Conservation (phyloP, 2,113 vertebrate species). For the Falco punctatus region DNA sequence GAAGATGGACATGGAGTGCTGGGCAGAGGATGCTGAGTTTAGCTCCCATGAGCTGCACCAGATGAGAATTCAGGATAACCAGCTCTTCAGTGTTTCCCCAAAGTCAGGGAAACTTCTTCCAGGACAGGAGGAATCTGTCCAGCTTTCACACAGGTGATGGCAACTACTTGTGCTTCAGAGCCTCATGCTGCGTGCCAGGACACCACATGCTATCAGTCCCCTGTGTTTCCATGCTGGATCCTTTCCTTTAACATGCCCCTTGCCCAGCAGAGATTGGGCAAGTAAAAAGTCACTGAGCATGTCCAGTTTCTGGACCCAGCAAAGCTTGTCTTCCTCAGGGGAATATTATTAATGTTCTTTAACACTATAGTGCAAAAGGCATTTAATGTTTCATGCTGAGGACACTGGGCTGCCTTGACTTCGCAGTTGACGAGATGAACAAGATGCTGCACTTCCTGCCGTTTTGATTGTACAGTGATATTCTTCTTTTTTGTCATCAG, state of each 20-base stretch:
- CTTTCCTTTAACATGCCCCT: background rate
- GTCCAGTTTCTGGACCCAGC: background rate
- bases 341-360: background rate
- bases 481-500: background rate
- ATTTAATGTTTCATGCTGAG: background rate
- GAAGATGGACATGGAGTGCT: slow-evolving; percentile 84
- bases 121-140: slow-evolving; percentile 82
- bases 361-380: background rate
- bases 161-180: background rate
- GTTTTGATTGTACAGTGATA: background rate
- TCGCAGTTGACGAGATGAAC: background rate
- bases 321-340: background rate
- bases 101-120: slow-evolving; percentile 83
- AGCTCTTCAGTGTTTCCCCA: slow-evolving; percentile 84
- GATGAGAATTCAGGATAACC: slow-evolving; percentile 86
- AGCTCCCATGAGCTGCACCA: slow-evolving; percentile 80
- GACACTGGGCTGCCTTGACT: background rate
- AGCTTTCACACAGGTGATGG: slow-evolving; percentile 85
- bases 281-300: background rate
- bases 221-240: background rate
- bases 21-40: slow-evolving; percentile 84
- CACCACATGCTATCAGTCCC: background rate
- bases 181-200: background rate
- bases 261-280: background rate
- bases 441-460: background rate